Percentiles rank a stretch among this genome's conserved stretches.
phyloP scores from a whole-genome alignment of 2,888 invertebrate genomes.

The Automeris io region DNA sequence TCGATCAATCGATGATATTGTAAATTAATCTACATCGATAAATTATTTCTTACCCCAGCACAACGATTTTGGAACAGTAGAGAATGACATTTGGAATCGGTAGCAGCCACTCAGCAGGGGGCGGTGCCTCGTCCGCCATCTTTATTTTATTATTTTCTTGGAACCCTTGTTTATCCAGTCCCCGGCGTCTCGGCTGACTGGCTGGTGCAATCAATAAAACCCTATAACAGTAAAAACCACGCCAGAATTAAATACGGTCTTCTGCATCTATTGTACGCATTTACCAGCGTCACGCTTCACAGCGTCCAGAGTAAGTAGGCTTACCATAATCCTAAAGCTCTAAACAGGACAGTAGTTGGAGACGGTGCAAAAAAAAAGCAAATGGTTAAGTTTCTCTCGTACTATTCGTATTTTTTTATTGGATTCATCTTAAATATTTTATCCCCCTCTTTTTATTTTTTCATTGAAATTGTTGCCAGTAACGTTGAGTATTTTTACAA shows the following conservation, averaged over 20 bases:
- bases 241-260: slow-evolving; percentile 58
- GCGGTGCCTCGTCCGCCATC: slow-evolving; percentile 65
- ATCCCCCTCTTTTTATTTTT: no score
- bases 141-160: slow-evolving; percentile 65
- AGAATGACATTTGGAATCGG: slow-evolving; percentile 72
- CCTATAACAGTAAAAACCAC: slow-evolving; percentile 60
- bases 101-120: slow-evolving; percentile 65
- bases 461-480: no score
- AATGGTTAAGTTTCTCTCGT: no score
- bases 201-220: slow-evolving; percentile 69
- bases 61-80: slow-evolving; percentile 30
- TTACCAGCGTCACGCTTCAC: slow-evolving; percentile 30
- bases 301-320: slow-evolving; percentile 5
- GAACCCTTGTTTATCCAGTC: slow-evolving; percentile 70
- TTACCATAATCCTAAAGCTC: no score
- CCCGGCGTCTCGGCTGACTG: slow-evolving; percentile 61
- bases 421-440: no score
- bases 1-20: no score
- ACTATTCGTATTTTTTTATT: no score
- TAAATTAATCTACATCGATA: no score
- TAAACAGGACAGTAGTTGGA: no score
- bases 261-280: slow-evolving; percentile 30
- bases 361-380: no score
- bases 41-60: slow-evolving; percentile 14
- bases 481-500: no score